Percentiles rank a stretch among this genome's conserved stretches.
phyloP scores from a whole-genome alignment of 1,140 invertebrate genomes.

The Cylas formicarius region DNA sequence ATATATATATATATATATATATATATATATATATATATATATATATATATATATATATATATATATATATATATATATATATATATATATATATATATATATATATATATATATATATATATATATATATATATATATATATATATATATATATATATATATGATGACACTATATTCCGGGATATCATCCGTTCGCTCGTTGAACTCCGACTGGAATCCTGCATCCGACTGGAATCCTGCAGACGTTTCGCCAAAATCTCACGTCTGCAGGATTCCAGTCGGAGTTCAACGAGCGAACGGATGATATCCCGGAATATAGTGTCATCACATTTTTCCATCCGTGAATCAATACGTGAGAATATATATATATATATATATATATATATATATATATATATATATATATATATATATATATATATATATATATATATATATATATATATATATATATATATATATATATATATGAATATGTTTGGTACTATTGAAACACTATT shows the following conservation, averaged over 20 bases:
- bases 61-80: conserved; percentile 12
- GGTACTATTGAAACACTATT: neutral
- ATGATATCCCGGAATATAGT: too few relatives aligned
- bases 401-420: conserved; percentile 12
- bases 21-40: conserved; percentile 12
- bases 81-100: conserved; percentile 10
- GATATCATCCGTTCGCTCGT: too few relatives aligned
- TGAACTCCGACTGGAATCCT: too few relatives aligned
- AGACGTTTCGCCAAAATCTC: too few relatives aligned
- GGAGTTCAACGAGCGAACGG: too few relatives aligned
- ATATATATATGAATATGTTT: neutral
- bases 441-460: conserved; percentile 4
- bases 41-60: conserved; percentile 9
- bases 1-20: conserved; percentile 8
- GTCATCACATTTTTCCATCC: too few relatives aligned
- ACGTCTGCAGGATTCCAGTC: too few relatives aligned
- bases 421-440: conserved; percentile 7
- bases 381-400: conserved; percentile 12
- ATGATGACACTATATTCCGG: too few relatives aligned
- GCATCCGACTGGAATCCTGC: too few relatives aligned
- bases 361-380: conserved; percentile 7
- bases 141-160: conserved; percentile 10
- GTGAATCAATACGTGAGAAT: neutral
- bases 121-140: conserved; percentile 12
- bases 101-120: conserved; percentile 10